Conservation (phyloP, 2,113 vertebrate genomes). For the Ginglymostoma cirratum region DNA sequence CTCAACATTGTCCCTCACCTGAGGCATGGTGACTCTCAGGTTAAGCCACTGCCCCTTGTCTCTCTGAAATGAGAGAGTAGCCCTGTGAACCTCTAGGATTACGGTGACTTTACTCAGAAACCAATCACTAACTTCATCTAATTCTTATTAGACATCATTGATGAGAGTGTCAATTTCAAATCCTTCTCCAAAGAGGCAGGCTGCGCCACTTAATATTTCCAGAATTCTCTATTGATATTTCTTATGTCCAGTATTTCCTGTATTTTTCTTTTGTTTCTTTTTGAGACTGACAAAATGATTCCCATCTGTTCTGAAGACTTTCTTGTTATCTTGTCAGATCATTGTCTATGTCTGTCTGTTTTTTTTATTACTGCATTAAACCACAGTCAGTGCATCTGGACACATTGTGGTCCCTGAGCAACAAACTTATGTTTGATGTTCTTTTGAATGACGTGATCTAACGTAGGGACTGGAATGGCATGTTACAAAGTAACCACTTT, state of each 20-base stretch:
- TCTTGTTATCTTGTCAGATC: not conserved
- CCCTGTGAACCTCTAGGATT: too few species aligned
- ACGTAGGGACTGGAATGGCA: not conserved
- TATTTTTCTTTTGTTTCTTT: not conserved
- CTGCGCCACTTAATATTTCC: not conserved
- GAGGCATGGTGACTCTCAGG: too few species aligned
- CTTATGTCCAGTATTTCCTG: not conserved
- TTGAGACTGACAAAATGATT: slow-evolving; percentile 5
- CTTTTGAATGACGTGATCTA: not conserved
- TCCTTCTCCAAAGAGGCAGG: not conserved
- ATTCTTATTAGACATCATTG: not conserved
- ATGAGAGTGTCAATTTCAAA: not conserved
- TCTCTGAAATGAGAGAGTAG: too few species aligned
- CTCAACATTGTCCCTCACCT: too few species aligned
- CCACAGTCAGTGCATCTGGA: not conserved
- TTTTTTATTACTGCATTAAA: not conserved
- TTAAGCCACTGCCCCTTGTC: too few species aligned
- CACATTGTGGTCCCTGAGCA: not conserved
- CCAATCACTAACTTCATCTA: not conserved
- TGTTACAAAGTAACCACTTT: slow-evolving; percentile 9
- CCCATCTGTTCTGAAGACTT: not conserved
- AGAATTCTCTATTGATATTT: not conserved
- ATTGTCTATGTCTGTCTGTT: not conserved
- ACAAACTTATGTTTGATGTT: not conserved
- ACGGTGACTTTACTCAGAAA: too few species aligned